Percentiles rank a stretch among this genome's conserved stretches.
Evolutionary conservation across 2,113 vertebrate genomes (phyloP).

Genomic region (Oreotrochilus melanogaster): DNA sequence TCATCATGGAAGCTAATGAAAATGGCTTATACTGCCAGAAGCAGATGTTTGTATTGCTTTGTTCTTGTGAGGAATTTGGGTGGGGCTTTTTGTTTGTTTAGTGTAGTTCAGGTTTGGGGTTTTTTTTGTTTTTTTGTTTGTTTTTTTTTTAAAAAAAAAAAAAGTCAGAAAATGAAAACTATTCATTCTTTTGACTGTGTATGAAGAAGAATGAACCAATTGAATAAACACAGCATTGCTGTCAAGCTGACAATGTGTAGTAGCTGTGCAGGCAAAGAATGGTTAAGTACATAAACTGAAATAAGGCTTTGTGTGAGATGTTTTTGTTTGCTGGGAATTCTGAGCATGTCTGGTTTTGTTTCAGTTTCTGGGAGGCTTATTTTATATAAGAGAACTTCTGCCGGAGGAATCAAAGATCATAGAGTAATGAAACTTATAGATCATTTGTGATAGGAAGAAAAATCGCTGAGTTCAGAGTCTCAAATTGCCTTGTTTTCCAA

Average conservation of each 20-base stretch:
- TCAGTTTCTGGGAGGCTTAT: constrained; percentile 58
- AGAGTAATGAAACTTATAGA: constrained; percentile 83
- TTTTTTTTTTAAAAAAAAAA: neutral
- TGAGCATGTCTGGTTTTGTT: constrained; percentile 51
- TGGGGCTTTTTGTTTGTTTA: neutral
- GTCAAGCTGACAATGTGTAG: neutral
- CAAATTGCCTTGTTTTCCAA: constrained; percentile 66
- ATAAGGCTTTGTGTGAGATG: neutral
- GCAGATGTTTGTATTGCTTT: neutral
- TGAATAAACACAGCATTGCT: neutral
- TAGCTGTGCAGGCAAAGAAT: neutral
- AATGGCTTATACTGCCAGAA: neutral
- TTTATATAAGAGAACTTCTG: constrained; percentile 60
- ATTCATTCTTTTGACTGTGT: neutral
- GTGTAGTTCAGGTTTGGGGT: no score
- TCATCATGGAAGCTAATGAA: neutral
- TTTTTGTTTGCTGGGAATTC: constrained; percentile 20
- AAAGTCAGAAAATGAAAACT: neutral
- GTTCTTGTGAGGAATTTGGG: neutral
- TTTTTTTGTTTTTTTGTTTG: neutral
- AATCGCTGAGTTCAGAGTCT: constrained; percentile 70
- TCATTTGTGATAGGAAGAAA: constrained; percentile 82
- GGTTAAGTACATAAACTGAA: constrained; percentile 30
- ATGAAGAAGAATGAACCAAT: neutral
- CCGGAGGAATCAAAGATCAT: constrained; percentile 77